Evolutionary conservation across 2,113 vertebrate genomes (phyloP).

Genomic region (Piprites chloris): DNA sequence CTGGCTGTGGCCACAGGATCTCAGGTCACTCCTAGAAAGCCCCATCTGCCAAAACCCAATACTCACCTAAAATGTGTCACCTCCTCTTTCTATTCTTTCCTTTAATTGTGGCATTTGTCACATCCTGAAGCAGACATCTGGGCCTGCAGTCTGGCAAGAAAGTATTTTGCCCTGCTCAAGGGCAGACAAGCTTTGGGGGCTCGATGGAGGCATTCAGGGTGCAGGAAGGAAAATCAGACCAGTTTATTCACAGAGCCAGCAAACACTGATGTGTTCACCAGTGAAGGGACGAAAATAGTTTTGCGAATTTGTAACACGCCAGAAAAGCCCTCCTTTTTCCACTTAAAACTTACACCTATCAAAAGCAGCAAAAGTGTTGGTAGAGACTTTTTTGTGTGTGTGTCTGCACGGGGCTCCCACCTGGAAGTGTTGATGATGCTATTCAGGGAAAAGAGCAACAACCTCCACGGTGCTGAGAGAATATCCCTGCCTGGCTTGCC

Average conservation of each 20-base stretch:
- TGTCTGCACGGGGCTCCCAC: neutral
- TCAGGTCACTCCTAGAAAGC: neutral
- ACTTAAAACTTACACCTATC: neutral
- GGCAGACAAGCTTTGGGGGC: rapidly evolving
- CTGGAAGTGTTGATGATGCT: neutral
- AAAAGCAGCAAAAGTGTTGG: neutral
- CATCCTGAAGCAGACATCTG: neutral
- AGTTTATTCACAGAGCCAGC: neutral
- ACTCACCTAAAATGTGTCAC: neutral
- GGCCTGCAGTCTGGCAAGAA: neutral
- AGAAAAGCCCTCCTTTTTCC: neutral
- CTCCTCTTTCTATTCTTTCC: neutral
- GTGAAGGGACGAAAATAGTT: neutral
- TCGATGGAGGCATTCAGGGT: neutral
- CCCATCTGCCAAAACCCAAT: neutral
- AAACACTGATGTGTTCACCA: neutral
- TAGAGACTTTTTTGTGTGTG: neutral
- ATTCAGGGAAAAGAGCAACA: neutral
- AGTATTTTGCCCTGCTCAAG: neutral
- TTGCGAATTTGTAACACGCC: rapidly evolving
- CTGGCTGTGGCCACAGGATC: neutral
- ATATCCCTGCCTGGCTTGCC: rapidly evolving
- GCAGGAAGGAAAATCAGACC: neutral
- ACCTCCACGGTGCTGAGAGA: rapidly evolving
- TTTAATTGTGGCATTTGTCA: neutral